These are phyloP conservation scores for Cyrtodaria siliqua DNA, from an alignment of 2,888 invertebrate species.

Conservation along the genomic window DNA sequence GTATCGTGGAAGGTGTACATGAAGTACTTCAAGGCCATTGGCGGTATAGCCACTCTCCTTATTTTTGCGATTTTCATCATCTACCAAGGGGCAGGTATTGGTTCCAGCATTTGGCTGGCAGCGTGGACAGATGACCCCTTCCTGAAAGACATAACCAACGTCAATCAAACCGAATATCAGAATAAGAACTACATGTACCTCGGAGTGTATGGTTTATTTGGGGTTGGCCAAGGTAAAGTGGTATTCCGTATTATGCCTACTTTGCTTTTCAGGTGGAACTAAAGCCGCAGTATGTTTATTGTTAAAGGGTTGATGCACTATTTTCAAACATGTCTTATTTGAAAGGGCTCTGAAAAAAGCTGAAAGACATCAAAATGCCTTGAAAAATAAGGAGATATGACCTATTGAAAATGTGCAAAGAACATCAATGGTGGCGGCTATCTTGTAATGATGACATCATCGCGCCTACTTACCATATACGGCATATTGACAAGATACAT, in stretches of 20 bases:
- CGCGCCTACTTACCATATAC: no score
- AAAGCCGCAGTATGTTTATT: no score
- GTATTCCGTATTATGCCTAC: not conserved
- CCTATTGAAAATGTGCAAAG: no score
- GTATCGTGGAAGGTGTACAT: conserved; percentile 96
- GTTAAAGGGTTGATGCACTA: no score
- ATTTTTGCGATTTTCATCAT: conserved; percentile 89
- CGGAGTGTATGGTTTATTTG: conserved; percentile 86
- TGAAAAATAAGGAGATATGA: no score
- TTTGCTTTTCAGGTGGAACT: no score
- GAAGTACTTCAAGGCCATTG: conserved; percentile 93
- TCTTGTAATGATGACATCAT: no score
- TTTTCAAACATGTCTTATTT: no score
- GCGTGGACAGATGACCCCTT: conserved; percentile 83
- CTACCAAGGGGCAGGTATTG: conserved; percentile 79
- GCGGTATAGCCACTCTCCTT: conserved; percentile 91
- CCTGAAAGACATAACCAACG: conserved; percentile 66
- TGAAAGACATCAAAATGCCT: no score
- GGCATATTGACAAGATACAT: no score
- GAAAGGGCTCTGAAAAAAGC: no score
- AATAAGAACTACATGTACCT: conserved; percentile 83
- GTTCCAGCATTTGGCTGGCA: conserved; percentile 83
- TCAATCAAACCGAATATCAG: conserved; percentile 56
- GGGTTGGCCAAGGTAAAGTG: conserved; percentile 81
- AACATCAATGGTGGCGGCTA: no score